A percentile compares a stretch with the other conserved stretches of the same genome.
Conservation (phyloP, 2,888 invertebrate species). For the Chaitophorus viminalis region DNA sequence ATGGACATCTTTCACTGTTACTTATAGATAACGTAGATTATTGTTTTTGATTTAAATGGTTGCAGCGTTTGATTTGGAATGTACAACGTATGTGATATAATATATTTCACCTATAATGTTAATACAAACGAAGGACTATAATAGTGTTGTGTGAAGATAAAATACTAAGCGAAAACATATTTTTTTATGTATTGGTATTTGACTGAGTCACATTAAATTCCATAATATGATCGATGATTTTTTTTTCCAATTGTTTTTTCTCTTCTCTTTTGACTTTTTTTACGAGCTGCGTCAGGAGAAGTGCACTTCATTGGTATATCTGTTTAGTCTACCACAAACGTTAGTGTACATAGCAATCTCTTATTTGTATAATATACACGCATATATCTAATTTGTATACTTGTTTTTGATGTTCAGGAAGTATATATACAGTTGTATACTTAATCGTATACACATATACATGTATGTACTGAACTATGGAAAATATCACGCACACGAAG, state of each 20-base stretch:
- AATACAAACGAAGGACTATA: no score
- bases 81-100: no score
- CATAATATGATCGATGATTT: constrained; percentile 13
- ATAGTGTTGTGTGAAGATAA: neutral
- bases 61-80: no score
- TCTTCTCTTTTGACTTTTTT: neutral
- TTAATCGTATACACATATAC: no score
- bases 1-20: no score
- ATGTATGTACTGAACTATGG: no score
- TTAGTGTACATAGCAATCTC: neutral
- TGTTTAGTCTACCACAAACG: neutral
- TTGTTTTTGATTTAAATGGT: no score
- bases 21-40: no score
- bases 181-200: constrained; percentile 14
- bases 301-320: neutral
- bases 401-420: neutral
- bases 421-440: no score
- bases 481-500: neutral
- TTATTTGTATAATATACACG: constrained; percentile 26
- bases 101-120: no score
- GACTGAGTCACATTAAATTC: constrained; percentile 44
- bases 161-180: constrained; percentile 22
- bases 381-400: neutral
- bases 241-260: neutral
- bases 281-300: constrained; percentile 14